phyloP scores from a whole-genome alignment of 2,113 vertebrate species.

The Trematocara macrostoma region DNA sequence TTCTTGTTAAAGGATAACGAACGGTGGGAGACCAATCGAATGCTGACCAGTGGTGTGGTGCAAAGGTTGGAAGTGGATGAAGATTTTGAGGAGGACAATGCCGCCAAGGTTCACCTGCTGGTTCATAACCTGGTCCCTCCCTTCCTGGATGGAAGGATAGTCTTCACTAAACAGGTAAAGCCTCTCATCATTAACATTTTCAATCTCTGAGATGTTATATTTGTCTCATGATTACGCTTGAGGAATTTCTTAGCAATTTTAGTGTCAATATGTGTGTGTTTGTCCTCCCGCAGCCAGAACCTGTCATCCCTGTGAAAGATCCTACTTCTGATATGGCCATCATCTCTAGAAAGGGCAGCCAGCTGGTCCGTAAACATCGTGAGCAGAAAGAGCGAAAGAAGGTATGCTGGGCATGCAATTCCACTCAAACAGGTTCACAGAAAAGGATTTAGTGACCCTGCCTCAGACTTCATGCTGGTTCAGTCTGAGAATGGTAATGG shows the following conservation, averaged over 20 bases:
- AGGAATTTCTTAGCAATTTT: neutral
- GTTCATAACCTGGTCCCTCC: constrained; percentile 97
- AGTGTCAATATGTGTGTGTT: neutral
- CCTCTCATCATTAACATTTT: neutral
- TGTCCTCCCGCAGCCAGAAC: constrained; percentile 81
- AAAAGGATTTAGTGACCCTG: neutral
- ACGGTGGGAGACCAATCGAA: constrained; percentile 98
- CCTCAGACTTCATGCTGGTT: neutral
- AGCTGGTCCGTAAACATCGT: constrained; percentile 93
- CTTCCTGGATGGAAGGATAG: constrained; percentile 94
- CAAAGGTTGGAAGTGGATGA: constrained; percentile 95
- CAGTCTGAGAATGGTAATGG: neutral
- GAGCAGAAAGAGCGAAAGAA: constrained; percentile 98
- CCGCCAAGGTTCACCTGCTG: constrained; percentile 91
- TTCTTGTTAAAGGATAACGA: constrained; percentile 85
- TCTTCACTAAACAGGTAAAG: constrained; percentile 94
- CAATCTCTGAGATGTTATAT: neutral
- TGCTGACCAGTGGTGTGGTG: constrained; percentile 97
- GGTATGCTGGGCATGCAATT: constrained; percentile 61
- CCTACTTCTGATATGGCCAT: constrained; percentile 96
- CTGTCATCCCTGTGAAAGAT: constrained; percentile 95
- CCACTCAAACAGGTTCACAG: neutral
- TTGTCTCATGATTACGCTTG: neutral
- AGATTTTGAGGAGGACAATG: constrained; percentile 97
- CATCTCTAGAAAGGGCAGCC: constrained; percentile 95